A percentile compares a stretch with the other conserved stretches of the same genome.
phyloP scores from a whole-genome alignment of 2,113 vertebrate genomes.

The Aleadryas rufinucha region DNA sequence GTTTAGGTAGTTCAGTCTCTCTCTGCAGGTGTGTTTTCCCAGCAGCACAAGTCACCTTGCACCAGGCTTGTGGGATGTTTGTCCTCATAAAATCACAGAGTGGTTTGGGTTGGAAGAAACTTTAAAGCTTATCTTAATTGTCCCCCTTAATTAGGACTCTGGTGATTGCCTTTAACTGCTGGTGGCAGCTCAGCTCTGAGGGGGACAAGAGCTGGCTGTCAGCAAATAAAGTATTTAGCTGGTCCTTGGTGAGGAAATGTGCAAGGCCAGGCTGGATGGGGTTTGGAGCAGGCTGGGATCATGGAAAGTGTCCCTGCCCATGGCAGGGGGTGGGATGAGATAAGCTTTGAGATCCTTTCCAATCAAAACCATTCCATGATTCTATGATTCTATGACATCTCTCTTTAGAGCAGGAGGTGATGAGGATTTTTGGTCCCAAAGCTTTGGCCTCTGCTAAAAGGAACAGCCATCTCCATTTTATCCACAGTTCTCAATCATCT shows the following conservation, averaged over 20 bases:
- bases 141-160: neutral
- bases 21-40: neutral
- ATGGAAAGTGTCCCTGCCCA: neutral
- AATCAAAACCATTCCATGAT: fast-evolving
- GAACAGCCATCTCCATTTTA: neutral
- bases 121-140: neutral
- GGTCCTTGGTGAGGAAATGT: neutral
- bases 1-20: neutral
- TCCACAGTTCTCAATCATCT: neutral
- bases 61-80: neutral
- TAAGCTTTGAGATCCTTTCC: neutral
- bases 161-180: neutral
- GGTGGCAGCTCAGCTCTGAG: neutral
- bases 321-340: neutral
- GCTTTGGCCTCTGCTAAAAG: neutral
- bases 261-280: neutral
- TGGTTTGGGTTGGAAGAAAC: neutral
- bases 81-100: neutral
- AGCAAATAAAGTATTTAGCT: neutral
- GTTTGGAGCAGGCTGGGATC: neutral
- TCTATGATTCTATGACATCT: fast-evolving
- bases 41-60: neutral
- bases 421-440: neutral
- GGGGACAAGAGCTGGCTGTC: neutral
- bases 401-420: neutral